A percentile compares a stretch with the other conserved stretches of the same genome.
Conservation (phyloP, 1,140 invertebrate species). For the Sipha flava region DNA sequence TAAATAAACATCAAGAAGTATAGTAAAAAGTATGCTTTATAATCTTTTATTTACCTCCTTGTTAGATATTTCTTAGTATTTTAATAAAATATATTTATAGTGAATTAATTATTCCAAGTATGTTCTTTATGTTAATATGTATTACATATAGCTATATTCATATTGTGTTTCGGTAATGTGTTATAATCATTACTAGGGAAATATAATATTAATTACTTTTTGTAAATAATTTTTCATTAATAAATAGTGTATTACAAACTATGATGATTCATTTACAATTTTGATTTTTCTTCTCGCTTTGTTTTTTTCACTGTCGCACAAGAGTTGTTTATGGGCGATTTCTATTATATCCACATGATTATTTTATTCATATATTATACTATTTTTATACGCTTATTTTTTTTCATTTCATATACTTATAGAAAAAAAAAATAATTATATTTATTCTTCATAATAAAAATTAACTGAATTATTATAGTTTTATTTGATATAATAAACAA, state of each 20-base stretch:
- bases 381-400: conserved; percentile 22
- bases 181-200: not conserved
- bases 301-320: not conserved
- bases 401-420: not conserved
- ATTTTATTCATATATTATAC: conserved; percentile 15
- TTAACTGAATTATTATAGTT: not conserved
- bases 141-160: not conserved
- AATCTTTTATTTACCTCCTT: not conserved
- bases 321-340: not conserved
- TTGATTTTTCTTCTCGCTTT: not conserved
- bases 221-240: conserved; percentile 3
- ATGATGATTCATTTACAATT: not conserved
- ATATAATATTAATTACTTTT: not conserved
- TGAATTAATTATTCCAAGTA: not conserved
- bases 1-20: not conserved
- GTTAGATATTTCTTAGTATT: not conserved
- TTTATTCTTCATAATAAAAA: conserved; percentile 7
- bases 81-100: not conserved
- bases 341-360: not conserved
- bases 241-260: not conserved
- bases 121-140: not conserved
- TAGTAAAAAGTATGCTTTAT: not conserved
- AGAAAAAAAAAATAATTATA: not conserved
- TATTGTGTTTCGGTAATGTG: not conserved
- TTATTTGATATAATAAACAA: not conserved